Evolutionary conservation across 2,797 vertebrate genomes (phyloP).

Genomic region (Thaleichthys pacificus): DNA sequence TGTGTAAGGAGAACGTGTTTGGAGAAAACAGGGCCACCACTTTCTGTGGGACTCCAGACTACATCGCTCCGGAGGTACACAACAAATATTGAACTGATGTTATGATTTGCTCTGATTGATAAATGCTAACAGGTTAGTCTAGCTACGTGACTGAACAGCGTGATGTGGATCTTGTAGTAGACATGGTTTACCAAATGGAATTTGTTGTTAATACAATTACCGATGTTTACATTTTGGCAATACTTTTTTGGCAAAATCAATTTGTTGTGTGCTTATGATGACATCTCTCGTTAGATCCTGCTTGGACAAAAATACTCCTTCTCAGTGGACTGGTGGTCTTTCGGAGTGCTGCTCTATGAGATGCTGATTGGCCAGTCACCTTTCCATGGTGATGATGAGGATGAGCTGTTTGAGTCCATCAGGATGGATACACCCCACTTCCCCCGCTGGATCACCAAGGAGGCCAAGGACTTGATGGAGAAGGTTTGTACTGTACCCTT

Average conservation of each 20-base stretch:
- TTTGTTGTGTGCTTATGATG: conserved; percentile 1
- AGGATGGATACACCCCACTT: conserved; percentile 92
- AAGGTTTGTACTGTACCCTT: conserved; percentile 72
- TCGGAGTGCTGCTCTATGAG: conserved; percentile 95
- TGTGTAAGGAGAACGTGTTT: conserved; percentile 95
- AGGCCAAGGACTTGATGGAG: conserved; percentile 91
- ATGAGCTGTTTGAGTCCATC: conserved; percentile 97
- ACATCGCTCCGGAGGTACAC: conserved; percentile 95
- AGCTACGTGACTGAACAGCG: too few relatives aligned
- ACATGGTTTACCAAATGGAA: too few relatives aligned
- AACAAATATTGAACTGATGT: neutral
- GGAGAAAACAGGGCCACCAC: conserved; percentile 90
- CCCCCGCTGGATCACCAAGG: conserved; percentile 96
- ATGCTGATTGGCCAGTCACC: conserved; percentile 98
- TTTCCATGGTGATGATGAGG: conserved; percentile 96
- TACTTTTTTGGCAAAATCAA: too few relatives aligned
- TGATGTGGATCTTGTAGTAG: too few relatives aligned
- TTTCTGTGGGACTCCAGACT: conserved; percentile 97
- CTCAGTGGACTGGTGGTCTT: conserved; percentile 99
- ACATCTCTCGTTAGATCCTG: conserved; percentile 80
- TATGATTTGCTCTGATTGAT: too few relatives aligned
- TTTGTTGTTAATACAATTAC: too few relatives aligned
- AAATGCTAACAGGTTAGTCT: too few relatives aligned
- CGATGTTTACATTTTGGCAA: too few relatives aligned
- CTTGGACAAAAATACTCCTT: conserved; percentile 92